These are phyloP conservation scores for Onychomys torridus DNA, from an alignment of 2,797 vertebrate genomes.

Conservation along the genomic window DNA sequence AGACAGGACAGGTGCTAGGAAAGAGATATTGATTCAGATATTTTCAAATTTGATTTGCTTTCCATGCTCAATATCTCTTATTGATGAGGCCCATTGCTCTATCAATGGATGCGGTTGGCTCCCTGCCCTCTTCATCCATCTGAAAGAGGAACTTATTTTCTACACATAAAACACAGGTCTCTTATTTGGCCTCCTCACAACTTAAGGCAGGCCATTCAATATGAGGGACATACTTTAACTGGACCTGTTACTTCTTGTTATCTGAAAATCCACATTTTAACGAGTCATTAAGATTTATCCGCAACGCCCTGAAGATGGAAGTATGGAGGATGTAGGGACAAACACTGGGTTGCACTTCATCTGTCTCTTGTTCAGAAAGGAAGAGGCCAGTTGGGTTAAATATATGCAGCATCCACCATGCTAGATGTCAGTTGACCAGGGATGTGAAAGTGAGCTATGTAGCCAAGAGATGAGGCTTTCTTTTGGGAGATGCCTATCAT, in stretches of 20 bases:
- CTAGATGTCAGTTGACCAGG: neutral
- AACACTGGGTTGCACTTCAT: neutral
- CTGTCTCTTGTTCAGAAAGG: slow-evolving; percentile 3
- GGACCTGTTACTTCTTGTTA: neutral
- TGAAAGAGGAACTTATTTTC: neutral
- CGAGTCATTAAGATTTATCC: neutral
- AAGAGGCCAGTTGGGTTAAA: neutral
- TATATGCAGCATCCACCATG: rapidly evolving
- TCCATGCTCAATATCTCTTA: neutral
- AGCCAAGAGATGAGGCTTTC: neutral
- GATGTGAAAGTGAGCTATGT: neutral
- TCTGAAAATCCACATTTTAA: neutral
- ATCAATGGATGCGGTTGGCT: too few relatives aligned
- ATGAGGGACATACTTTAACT: neutral
- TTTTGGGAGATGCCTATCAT: neutral
- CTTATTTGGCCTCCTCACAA: neutral
- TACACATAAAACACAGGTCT: neutral
- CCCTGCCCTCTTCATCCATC: neutral
- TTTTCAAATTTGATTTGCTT: neutral
- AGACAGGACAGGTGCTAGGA: neutral
- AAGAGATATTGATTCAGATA: neutral
- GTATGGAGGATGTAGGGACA: neutral
- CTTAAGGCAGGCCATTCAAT: neutral
- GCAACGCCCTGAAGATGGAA: neutral
- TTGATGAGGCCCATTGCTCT: neutral